Conservation (phyloP, 2,113 vertebrate species). For the Mastomys coucha region DNA sequence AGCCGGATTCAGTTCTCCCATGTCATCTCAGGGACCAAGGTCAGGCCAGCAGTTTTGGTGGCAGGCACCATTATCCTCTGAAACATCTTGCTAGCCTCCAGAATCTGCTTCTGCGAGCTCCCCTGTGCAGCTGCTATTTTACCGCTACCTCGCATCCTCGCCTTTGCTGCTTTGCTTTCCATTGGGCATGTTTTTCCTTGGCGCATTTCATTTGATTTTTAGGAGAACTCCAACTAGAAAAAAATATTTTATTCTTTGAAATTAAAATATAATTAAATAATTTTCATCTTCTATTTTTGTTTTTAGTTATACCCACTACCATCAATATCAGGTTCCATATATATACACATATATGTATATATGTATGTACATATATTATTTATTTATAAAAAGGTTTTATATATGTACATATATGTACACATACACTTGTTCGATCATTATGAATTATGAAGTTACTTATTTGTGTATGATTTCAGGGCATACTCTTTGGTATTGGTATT, state of each 20-base stretch:
- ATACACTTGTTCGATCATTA: neutral
- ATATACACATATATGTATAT: too few relatives aligned
- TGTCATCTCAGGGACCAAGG: neutral
- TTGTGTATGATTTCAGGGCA: neutral
- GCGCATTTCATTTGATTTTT: neutral
- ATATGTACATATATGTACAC: too few relatives aligned
- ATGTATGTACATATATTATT: too few relatives aligned
- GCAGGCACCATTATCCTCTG: neutral
- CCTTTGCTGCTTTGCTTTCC: neutral
- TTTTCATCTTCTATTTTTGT: neutral
- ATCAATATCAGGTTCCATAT: neutral
- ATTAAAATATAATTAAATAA: neutral
- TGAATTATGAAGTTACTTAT: neutral
- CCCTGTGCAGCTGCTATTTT: neutral
- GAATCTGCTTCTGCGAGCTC: neutral
- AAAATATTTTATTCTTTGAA: neutral
- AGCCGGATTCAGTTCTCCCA: neutral
- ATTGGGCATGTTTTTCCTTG: neutral
- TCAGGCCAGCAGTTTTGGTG: neutral
- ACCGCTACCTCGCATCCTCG: too few relatives aligned
- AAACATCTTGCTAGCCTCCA: neutral
- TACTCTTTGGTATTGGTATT: neutral
- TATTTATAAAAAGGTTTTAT: neutral
- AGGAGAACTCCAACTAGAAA: neutral
- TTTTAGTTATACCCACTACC: too few relatives aligned